Evolutionary conservation across 1,140 invertebrate species (phyloP).

Genomic region (Diplogasteroides magnus): DNA sequence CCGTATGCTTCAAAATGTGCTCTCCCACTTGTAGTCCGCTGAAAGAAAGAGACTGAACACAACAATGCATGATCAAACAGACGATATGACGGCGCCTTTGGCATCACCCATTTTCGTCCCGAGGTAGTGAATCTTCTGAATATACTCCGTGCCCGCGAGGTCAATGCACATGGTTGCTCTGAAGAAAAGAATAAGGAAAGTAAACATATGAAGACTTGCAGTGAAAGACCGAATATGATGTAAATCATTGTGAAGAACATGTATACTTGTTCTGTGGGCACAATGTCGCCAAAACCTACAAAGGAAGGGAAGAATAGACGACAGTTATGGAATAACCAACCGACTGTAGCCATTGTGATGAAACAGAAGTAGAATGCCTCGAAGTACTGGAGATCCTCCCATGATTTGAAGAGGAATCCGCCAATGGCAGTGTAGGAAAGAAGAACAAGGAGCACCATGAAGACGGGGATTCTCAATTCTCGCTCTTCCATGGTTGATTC

Average conservation of each 20-base stretch:
- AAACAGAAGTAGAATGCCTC: constrained; percentile 56
- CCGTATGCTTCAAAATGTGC: constrained; percentile 43
- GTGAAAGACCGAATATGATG: constrained; percentile 53
- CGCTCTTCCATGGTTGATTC: constrained; percentile 8
- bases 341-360: constrained; percentile 55
- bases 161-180: constrained; percentile 55
- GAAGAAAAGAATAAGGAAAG: constrained; percentile 3
- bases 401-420: constrained; percentile 46
- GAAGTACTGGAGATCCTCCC: constrained; percentile 53
- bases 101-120: constrained; percentile 56
- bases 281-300: constrained; percentile 52
- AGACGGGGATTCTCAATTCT: constrained; percentile 44
- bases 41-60: constrained; percentile 11
- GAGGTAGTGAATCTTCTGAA: constrained; percentile 51
- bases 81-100: constrained; percentile 50
- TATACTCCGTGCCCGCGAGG: constrained; percentile 53
- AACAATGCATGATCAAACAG: neutral
- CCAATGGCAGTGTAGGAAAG: constrained; percentile 51
- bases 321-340: too few relatives aligned
- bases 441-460: constrained; percentile 52
- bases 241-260: constrained; percentile 55
- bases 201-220: constrained; percentile 33
- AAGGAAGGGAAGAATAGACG: constrained; percentile 1
- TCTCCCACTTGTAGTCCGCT: constrained; percentile 38
- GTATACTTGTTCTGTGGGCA: constrained; percentile 53